These are phyloP conservation scores for Chrysogorgia sp. DNA, from an alignment of 92 coral and sea anemone genomes.

Conservation along the genomic window DNA sequence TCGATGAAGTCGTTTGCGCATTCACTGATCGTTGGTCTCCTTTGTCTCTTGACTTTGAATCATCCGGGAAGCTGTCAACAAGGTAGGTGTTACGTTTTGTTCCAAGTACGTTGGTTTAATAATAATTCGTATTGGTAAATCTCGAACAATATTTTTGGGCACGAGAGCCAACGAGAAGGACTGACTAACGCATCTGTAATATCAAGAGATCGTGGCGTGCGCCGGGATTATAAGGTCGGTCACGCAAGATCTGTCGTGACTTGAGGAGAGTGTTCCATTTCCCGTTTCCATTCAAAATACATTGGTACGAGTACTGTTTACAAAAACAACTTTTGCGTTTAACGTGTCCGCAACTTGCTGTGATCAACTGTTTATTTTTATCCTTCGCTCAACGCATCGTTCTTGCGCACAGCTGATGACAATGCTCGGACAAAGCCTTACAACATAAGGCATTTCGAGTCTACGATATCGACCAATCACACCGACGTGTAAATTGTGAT, in stretches of 20 bases:
- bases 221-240: no score
- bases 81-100: conserved; percentile 26
- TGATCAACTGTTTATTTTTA: conserved; percentile 19
- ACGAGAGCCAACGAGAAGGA: not conserved
- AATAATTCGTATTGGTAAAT: not conserved
- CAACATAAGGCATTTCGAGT: not conserved
- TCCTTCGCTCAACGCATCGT: conserved; percentile 39
- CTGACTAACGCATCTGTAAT: no score
- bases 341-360: conserved; percentile 4
- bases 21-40: not conserved
- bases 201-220: no score
- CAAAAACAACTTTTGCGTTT: conserved; percentile 7
- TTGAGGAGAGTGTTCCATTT: not conserved
- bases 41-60: conserved; percentile 2
- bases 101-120: conserved; percentile 17
- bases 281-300: conserved; percentile 17
- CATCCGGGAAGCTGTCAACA: conserved; percentile 34
- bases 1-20: not conserved
- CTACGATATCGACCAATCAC: not conserved
- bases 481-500: no score
- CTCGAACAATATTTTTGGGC: no score
- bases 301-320: not conserved
- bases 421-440: not conserved
- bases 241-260: no score
- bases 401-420: conserved; percentile 7